Base-by-base conservation (phyloP, 2,113 vertebrate species). In the Rhipidura dahli region DNA sequence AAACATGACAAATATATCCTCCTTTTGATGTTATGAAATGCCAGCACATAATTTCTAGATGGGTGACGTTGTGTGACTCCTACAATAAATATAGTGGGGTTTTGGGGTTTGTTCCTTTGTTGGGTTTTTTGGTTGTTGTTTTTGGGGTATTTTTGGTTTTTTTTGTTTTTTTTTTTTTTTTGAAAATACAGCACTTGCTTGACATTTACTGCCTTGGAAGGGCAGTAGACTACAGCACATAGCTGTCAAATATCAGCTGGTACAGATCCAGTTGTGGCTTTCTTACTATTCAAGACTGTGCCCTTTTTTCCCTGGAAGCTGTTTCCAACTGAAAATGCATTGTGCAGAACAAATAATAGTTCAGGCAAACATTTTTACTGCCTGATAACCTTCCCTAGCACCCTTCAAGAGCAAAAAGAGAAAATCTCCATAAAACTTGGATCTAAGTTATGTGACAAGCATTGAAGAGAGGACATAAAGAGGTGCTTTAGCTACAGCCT, bases 41-140 rank as follows among this genome's bases (percentile, higher is more conserved):
- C 2, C 40, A 76, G 22, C 9, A 53, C 4, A 31, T 39, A 21
- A 53, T 73, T 89, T 73, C 40, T 81, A 60, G 69, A 56, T n/a
- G 10, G 28, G 6, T 6, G 23, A 65, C 17, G 44, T 23, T 30
- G 8, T 39, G 8, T 6, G 20, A 65, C 19, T 44, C 27, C 56
- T 39, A 44, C 0, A 31, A 40, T 22, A 60, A 72, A 56, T 0
- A 0, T 13, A 10, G 21, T 22, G 27, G 8, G 11, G 3, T 1
- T 60, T 69, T 3, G 33, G 4, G 10, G 2, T 53, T 40, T 30
- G 8, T 56, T 71, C 64, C 6, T 7, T 65, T 33, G n/a, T n/a
- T n/a, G n/a, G n/a, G n/a, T n/a, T n/a, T n/a, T n/a, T n/a, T n/a
- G n/a, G n/a, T n/a, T n/a, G n/a, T n/a, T n/a, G n/a, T n/a, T n/a